These are phyloP conservation scores for Tragelaphus imberbis DNA, from an alignment of 2,113 vertebrate species.

Conservation along the genomic window DNA sequence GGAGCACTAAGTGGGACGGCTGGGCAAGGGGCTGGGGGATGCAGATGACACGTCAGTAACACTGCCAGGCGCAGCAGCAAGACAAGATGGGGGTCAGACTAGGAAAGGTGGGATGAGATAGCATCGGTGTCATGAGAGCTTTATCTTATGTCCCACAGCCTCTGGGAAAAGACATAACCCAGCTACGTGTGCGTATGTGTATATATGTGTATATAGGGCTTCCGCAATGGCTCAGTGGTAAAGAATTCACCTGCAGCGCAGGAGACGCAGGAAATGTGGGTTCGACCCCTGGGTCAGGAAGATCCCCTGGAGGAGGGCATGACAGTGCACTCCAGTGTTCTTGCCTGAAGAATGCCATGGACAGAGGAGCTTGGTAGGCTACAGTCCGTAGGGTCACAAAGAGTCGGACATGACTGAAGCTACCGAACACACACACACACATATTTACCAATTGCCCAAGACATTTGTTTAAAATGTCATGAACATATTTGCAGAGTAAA, in stretches of 20 bases:
- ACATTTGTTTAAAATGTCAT: constrained; percentile 88
- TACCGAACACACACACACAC: not conserved
- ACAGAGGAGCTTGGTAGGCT: not conserved
- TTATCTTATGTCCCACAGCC: not conserved
- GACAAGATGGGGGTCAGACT: too few relatives aligned
- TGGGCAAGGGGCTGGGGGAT: too few relatives aligned
- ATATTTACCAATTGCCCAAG: constrained; percentile 76
- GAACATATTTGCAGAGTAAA: constrained; percentile 83
- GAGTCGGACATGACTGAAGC: rapidly evolving
- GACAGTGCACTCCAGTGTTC: not conserved
- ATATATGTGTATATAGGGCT: not conserved
- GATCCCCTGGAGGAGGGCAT: not conserved
- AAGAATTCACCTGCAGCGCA: not conserved
- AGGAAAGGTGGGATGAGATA: not conserved
- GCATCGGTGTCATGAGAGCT: too few relatives aligned
- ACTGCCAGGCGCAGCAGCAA: not conserved
- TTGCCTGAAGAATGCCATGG: not conserved
- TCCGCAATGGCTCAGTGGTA: not conserved
- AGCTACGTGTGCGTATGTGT: not conserved
- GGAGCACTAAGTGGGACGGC: not conserved
- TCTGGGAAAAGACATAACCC: not conserved
- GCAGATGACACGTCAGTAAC: not conserved
- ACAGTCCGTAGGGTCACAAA: not conserved
- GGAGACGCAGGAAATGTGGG: not conserved
- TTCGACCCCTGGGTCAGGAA: not conserved